Conservation (phyloP, 2,888 invertebrate species). For the Nomada goodeniana region DNA sequence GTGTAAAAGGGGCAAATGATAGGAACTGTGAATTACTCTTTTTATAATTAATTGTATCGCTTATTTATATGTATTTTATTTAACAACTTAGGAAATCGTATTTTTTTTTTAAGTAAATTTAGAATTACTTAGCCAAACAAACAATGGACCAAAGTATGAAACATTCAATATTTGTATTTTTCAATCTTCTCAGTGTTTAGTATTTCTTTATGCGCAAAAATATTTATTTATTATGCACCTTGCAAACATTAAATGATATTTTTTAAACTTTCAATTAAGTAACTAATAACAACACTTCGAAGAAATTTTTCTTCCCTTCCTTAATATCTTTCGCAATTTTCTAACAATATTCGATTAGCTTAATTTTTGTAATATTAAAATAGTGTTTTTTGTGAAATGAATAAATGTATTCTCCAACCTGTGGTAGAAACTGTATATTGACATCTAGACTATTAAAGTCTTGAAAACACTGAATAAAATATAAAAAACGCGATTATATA, state of each 20-base stretch:
- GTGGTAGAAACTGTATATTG: constrained; percentile 19
- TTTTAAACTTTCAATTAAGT: constrained; percentile 47
- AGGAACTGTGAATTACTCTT: constrained; percentile 47
- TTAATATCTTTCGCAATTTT: constrained; percentile 11
- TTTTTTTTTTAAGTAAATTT: constrained; percentile 47
- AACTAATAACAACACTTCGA: constrained; percentile 58
- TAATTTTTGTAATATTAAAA: constrained; percentile 25
- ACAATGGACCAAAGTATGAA: constrained; percentile 70
- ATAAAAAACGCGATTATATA: constrained; percentile 2
- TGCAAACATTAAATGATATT: constrained; percentile 40
- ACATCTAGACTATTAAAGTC: constrained; percentile 16
- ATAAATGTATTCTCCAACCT: constrained; percentile 30
- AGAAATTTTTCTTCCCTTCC: constrained; percentile 33
- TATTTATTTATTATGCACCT: constrained; percentile 62
- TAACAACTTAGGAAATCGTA: constrained; percentile 55
- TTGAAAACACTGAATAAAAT: constrained; percentile 32
- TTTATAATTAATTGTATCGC: constrained; percentile 49
- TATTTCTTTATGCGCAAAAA: constrained; percentile 45
- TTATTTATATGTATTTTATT: constrained; percentile 64
- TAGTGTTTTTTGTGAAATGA: constrained; percentile 19
- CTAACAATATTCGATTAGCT: constrained; percentile 11
- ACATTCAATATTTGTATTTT: constrained; percentile 49
- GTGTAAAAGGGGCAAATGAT: constrained; percentile 33
- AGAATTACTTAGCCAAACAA: constrained; percentile 60
- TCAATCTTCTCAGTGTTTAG: constrained; percentile 44